Percentiles rank a stretch among this genome's conserved stretches.
phyloP scores from a whole-genome alignment of 2,797 vertebrate species.

The Rhyacichthys aspro region DNA sequence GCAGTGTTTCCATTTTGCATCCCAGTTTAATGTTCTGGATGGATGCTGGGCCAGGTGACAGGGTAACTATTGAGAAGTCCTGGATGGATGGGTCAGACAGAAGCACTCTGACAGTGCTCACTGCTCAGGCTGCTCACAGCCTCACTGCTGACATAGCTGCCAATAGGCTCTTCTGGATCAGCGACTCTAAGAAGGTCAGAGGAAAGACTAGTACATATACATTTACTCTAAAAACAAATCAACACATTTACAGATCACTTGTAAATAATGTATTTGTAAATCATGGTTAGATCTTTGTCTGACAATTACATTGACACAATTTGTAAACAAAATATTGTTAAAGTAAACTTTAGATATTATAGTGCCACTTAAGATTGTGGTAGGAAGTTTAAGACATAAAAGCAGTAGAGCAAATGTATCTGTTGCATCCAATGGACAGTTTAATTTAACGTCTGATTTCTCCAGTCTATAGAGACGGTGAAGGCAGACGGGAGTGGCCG shows the following conservation, averaged over 20 bases:
- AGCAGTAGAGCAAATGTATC: no score
- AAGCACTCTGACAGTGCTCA: slow-evolving; percentile 76
- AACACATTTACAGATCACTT: neutral
- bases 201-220: neutral
- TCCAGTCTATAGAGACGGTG: slow-evolving; percentile 87
- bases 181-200: slow-evolving; percentile 85
- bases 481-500: slow-evolving; percentile 82
- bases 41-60: slow-evolving; percentile 71
- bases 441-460: no score
- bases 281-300: no score
- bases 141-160: slow-evolving; percentile 83
- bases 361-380: neutral
- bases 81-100: slow-evolving; percentile 89
- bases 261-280: neutral
- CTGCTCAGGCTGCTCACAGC: slow-evolving; percentile 81
- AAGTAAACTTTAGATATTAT: no score
- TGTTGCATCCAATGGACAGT: no score
- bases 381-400: no score
- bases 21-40: slow-evolving; percentile 89
- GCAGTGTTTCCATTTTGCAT: neutral
- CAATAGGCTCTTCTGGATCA: slow-evolving; percentile 89
- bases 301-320: no score
- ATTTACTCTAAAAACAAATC: no score
- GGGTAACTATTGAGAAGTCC: slow-evolving; percentile 80
- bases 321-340: no score